Percentiles rank a stretch among this genome's conserved stretches.
Conservation (phyloP, 2,113 vertebrate genomes). For the Amia ocellicauda region DNA sequence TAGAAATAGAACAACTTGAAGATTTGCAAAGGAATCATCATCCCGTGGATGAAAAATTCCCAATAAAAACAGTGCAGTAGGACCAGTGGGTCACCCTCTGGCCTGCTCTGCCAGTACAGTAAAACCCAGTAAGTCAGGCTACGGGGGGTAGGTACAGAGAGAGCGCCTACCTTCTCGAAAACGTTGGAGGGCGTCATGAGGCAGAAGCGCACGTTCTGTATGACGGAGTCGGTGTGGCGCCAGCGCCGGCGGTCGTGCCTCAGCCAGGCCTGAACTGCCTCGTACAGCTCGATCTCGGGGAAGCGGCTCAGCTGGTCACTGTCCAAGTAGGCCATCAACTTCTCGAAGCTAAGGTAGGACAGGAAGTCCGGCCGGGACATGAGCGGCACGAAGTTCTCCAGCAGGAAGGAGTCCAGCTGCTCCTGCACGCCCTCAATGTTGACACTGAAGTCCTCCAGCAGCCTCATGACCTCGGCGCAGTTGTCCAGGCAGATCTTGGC, state of each 20-base stretch:
- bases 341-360: slow-evolving; percentile 95
- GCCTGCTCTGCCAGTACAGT: too few relatives aligned
- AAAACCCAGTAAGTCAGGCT: too few relatives aligned
- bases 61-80: too few relatives aligned
- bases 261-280: slow-evolving; percentile 95
- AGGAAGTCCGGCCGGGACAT: slow-evolving; percentile 96
- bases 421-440: slow-evolving; percentile 96
- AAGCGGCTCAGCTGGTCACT: slow-evolving; percentile 93
- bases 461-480: slow-evolving; percentile 97
- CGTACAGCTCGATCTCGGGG: slow-evolving; percentile 96
- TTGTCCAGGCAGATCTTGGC: slow-evolving; percentile 98
- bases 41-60: too few relatives aligned
- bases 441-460: slow-evolving; percentile 97
- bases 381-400: slow-evolving; percentile 97
- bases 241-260: slow-evolving; percentile 96
- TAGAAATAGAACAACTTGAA: too few relatives aligned
- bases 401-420: slow-evolving; percentile 90
- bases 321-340: slow-evolving; percentile 92
- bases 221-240: slow-evolving; percentile 95
- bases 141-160: too few relatives aligned
- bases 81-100: too few relatives aligned
- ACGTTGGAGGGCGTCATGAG: slow-evolving; percentile 97
- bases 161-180: slow-evolving; percentile 89
- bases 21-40: too few relatives aligned
- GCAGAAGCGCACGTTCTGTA: slow-evolving; percentile 97